Evolutionary conservation across 2,888 invertebrate genomes (phyloP).

Genomic region (Callimorpha dominula): DNA sequence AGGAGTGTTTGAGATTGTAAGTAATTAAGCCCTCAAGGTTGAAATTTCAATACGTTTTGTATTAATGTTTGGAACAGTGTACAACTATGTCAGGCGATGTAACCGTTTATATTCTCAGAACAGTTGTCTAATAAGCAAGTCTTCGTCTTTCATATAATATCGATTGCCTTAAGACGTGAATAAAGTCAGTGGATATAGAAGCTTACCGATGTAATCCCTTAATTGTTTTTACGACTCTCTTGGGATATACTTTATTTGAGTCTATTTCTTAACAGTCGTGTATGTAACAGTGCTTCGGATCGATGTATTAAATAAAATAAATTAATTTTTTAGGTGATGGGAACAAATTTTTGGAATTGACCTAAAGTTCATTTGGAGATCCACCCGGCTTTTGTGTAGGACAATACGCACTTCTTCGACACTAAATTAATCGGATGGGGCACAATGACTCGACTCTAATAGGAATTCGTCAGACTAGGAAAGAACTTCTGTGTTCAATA

Average conservation of each 20-base stretch:
- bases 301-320: not conserved
- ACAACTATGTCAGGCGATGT: not conserved
- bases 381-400: not conserved
- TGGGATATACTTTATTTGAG: constrained; percentile 4
- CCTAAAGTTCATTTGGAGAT: not conserved
- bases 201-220: constrained; percentile 11
- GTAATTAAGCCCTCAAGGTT: not conserved
- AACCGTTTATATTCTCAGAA: not conserved
- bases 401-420: no score
- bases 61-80: not conserved
- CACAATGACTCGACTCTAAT: no score
- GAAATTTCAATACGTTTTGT: not conserved
- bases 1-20: not conserved
- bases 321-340: not conserved
- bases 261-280: not conserved
- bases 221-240: constrained; percentile 14
- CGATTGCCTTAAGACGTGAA: not conserved
- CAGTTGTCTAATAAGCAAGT: not conserved
- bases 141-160: not conserved
- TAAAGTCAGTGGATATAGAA: constrained; percentile 6
- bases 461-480: no score
- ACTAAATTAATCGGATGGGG: no score
- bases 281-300: not conserved
- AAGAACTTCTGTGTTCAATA: not conserved
- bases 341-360: not conserved